Conservation (phyloP, 2,888 invertebrate species). For the Xanthia togata region DNA sequence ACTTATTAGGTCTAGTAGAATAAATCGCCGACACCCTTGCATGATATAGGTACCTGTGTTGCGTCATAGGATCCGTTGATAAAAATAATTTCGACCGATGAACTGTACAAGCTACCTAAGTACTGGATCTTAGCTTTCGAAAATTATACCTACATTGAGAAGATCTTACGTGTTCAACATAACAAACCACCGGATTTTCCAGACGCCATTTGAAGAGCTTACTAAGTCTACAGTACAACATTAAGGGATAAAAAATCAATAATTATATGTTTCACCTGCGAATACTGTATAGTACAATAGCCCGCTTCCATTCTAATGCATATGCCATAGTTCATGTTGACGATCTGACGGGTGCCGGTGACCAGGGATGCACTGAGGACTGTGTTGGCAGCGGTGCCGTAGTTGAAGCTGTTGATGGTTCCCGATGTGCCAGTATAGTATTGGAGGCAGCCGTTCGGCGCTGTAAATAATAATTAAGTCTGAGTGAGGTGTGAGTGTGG, state of each 20-base stretch:
- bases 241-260: neutral
- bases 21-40: too few species aligned
- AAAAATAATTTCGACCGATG: too few species aligned
- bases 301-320: constrained; percentile 94
- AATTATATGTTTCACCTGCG: constrained; percentile 78
- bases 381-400: constrained; percentile 91
- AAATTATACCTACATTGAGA: too few species aligned
- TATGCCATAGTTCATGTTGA: constrained; percentile 93
- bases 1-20: too few species aligned
- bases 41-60: too few species aligned
- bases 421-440: constrained; percentile 92
- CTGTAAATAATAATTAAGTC: constrained; percentile 80
- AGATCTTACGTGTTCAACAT: too few species aligned
- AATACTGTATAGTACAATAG: constrained; percentile 93
- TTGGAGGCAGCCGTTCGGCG: constrained; percentile 95
- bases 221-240: too few species aligned
- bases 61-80: too few species aligned
- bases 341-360: constrained; percentile 93
- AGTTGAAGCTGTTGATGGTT: constrained; percentile 94
- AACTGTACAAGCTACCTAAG: too few species aligned
- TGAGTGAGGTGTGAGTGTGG: neutral
- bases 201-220: too few species aligned
- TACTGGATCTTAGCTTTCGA: too few species aligned
- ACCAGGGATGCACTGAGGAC: constrained; percentile 88
- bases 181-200: too few species aligned